Evolutionary conservation across 2,113 vertebrate species (phyloP), one percentile per base, ranked within the genome.

Genomic region (Coptodon rendalli): DNA sequence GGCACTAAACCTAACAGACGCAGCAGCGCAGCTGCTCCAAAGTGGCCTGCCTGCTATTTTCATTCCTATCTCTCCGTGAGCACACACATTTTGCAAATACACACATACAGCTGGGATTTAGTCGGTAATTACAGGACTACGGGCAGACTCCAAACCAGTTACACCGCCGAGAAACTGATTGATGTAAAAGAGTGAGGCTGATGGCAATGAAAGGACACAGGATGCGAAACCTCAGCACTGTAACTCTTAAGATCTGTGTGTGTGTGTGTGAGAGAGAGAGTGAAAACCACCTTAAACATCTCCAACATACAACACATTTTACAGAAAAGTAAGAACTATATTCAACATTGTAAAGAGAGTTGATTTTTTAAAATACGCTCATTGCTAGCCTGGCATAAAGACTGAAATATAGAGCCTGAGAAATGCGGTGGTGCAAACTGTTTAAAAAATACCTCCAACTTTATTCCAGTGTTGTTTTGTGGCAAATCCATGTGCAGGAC

Each of bases 41-140:
- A 89, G 76, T 19, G 78, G 16, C 61, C 88, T 80, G 89, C 86
- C 86, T 90, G 89, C 89, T 81, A 91, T 93, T 95, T 94, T 92
- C 93, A 93, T 92, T 95, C 90, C 90, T 83, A 86, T 94, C 90
- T 63, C 52, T 87, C 79, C 22, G 38, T 79, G 87, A 81, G 71
- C 89, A 86, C 87, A 87, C 82, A 80, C 85, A 76, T 85, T 89
- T 89, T 83, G 48, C 38, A 91, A 85, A 90, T 34, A 45, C 84
- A 61, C 80, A 66, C 76, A 88, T 57, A 80, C 84, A 89, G 92
- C 80, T 88, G 88, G 88, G 89, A 91, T 90, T 88, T 87, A 80
- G 90, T 82, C 86, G 48, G 89, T 92, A 94, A 94, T 94, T 95
- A 95, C 86, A 93, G 90, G 90, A 88, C 87, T 54, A 73, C 66